Conservation (phyloP, 2,888 invertebrate species). For the Amaurobius ferox region DNA sequence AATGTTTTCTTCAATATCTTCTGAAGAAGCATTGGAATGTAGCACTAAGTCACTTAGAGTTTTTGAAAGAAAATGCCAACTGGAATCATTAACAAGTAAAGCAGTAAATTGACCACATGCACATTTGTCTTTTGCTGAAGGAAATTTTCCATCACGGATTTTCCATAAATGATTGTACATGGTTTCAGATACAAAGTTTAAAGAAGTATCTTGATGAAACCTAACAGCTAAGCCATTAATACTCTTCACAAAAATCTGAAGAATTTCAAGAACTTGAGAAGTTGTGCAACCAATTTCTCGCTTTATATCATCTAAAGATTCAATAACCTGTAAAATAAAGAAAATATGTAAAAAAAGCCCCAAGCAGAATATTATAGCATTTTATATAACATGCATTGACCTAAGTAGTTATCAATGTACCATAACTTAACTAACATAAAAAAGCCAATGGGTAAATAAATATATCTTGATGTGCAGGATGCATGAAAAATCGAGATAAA, state of each 20-base stretch:
- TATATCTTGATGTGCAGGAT: too few relatives aligned
- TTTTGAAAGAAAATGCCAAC: slow-evolving; percentile 15
- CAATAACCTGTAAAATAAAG: slow-evolving; percentile 25
- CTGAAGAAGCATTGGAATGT: background rate
- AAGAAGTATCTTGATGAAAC: slow-evolving; percentile 21
- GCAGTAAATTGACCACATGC: slow-evolving; percentile 23
- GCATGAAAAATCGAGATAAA: too few relatives aligned
- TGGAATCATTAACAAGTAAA: background rate
- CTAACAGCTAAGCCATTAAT: slow-evolving; percentile 8
- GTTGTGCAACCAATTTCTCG: slow-evolving; percentile 19
- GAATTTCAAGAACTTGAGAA: background rate
- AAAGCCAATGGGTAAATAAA: too few relatives aligned
- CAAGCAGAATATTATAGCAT: too few relatives aligned
- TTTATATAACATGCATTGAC: too few relatives aligned
- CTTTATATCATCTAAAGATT: background rate
- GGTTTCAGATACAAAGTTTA: slow-evolving; percentile 38
- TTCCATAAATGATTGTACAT: slow-evolving; percentile 39
- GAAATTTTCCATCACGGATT: slow-evolving; percentile 13
- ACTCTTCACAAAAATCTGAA: slow-evolving; percentile 5
- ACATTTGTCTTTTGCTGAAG: slow-evolving; percentile 10
- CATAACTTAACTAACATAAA: too few relatives aligned
- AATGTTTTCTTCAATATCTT: background rate
- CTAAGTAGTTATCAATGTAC: too few relatives aligned
- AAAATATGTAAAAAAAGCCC: too few relatives aligned
- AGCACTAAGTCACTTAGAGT: too few relatives aligned